A percentile compares a stretch with the other conserved stretches of the same genome.
Conservation (phyloP, 2,113 vertebrate genomes). For the Podocnemis expansa region DNA sequence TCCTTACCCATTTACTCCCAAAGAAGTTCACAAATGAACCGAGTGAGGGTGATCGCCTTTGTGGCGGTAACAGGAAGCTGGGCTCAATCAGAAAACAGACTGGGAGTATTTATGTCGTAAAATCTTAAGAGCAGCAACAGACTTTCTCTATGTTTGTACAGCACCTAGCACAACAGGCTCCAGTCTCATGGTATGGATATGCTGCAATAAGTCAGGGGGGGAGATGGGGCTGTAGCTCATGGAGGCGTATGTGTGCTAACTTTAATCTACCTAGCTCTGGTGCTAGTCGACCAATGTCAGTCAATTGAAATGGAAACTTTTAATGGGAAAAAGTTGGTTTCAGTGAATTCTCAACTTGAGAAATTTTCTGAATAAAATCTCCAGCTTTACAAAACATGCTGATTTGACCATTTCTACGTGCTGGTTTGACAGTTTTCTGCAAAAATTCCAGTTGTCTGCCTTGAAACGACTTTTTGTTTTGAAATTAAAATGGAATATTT, state of each 20-base stretch:
- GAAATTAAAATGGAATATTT: neutral
- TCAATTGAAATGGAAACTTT: neutral
- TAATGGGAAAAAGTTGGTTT: neutral
- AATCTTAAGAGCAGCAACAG: neutral
- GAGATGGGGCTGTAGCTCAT: neutral
- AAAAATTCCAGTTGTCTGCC: constrained; percentile 3
- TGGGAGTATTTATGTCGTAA: neutral
- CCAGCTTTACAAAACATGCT: neutral
- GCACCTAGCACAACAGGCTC: neutral
- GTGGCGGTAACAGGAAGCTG: neutral
- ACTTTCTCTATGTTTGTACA: neutral
- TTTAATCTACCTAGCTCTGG: neutral
- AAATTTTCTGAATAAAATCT: neutral
- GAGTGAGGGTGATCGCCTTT: neutral
- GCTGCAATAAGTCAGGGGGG: too few relatives aligned
- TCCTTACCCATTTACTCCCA: neutral
- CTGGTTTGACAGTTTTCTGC: too few relatives aligned
- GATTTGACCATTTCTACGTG: neutral
- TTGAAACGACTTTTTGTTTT: constrained; percentile 24
- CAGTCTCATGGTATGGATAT: neutral
- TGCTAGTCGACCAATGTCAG: neutral
- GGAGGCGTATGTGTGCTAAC: neutral
- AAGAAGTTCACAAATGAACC: neutral
- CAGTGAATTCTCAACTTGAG: neutral
- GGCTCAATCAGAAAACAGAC: neutral